These are phyloP conservation scores for Sinotaia quadrata DNA, from an alignment of 2,888 invertebrate species.

Conservation along the genomic window DNA sequence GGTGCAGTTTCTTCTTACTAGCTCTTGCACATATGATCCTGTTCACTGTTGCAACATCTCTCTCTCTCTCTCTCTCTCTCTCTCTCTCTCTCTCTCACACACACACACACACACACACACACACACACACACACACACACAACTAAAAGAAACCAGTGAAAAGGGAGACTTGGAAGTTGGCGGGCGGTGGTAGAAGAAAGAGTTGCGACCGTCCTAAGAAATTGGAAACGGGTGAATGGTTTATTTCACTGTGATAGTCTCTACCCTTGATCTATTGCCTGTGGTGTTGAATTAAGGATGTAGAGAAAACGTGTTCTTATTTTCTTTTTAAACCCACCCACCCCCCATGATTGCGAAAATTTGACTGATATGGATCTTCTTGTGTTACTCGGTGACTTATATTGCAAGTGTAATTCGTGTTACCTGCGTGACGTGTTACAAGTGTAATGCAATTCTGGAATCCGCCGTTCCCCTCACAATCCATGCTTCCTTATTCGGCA, in stretches of 20 bases:
- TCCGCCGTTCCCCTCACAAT: too few species aligned
- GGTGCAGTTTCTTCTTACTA: too few species aligned
- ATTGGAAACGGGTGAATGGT: neutral
- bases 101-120: neutral
- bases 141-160: neutral
- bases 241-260: neutral
- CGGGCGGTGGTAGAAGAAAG: neutral
- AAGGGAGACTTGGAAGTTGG: too few species aligned
- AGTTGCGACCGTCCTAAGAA: neutral
- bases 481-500: too few species aligned
- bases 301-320: neutral
- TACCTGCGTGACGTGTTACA: too few species aligned
- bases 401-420: too few species aligned
- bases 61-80: neutral
- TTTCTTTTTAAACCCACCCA: too few species aligned
- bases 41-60: neutral
- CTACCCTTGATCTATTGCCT: neutral
- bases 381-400: too few species aligned
- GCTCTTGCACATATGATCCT: too few species aligned
- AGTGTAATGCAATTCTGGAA: too few species aligned
- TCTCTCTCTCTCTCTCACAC: neutral
- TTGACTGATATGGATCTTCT: too few species aligned
- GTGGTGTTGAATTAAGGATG: slow-evolving; percentile 3
- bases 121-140: neutral
- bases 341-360: too few species aligned